These are phyloP conservation scores for Glyphotaelius pellucidus DNA, from an alignment of 2,888 invertebrate genomes.

Conservation along the genomic window DNA sequence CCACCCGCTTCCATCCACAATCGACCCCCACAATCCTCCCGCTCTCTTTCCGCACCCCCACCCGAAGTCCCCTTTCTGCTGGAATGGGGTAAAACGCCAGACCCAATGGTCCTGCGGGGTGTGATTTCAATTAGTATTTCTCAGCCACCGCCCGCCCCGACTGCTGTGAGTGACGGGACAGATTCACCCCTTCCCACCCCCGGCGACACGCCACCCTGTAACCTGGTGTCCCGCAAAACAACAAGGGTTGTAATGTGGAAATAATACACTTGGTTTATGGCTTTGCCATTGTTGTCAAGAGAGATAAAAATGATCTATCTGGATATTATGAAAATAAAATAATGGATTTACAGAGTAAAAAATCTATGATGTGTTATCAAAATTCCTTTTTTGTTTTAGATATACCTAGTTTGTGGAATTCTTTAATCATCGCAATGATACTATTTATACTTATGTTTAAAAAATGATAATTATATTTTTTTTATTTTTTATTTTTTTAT, in stretches of 20 bases:
- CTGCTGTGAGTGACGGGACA: constrained; percentile 36
- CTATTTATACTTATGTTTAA: too few species aligned
- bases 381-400: too few species aligned
- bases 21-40: neutral
- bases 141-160: constrained; percentile 22
- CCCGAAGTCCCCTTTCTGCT: neutral
- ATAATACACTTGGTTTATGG: constrained; percentile 5
- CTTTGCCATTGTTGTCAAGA: neutral
- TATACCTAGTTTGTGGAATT: too few species aligned
- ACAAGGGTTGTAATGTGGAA: constrained; percentile 7
- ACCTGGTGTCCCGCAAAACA: neutral
- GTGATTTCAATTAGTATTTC: constrained; percentile 58
- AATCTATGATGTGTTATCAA: too few species aligned
- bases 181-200: neutral
- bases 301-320: neutral
- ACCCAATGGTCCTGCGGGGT: constrained; percentile 37
- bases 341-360: neutral
- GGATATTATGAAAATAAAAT: neutral
- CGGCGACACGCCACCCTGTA: neutral
- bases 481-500: too few species aligned
- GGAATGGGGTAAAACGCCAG: constrained; percentile 35
- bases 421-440: too few species aligned
- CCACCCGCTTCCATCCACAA: neutral
- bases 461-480: too few species aligned
- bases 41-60: neutral